Evolutionary conservation across 2,888 invertebrate species (phyloP), one percentile per base, ranked within the genome.

Genomic region (Sphaeridia pumilis): DNA sequence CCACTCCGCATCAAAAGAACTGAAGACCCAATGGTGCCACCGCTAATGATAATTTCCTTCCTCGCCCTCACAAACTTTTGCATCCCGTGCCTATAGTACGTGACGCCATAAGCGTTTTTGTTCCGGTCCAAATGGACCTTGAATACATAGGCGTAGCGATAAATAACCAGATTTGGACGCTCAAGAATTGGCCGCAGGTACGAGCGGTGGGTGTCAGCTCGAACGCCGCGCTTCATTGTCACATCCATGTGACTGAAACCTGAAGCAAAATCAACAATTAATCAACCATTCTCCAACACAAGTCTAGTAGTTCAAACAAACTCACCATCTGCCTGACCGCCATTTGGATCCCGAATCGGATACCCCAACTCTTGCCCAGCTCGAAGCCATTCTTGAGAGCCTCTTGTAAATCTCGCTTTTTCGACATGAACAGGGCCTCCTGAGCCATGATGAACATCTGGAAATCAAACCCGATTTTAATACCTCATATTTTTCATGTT

Each of bases 21-120:
- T 1, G 56, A 20, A 0, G 52, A 52, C 17, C 46, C 46, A 12
- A 56, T 36, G 1, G 56, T 42, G 25, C 56, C 56, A 2, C 41
- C 52, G 35, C 56, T 52, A 27, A 56, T 20, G 27, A 56, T 56
- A 1, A 56, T 35, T 49, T 56, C 56, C 21, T 56, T 56, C n/a
- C 43, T 22, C 4, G 56, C 56, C 28, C 49, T 44, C 20, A 28
- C 56, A 52, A 51, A 56, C 27, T 52, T 56, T 35, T 56, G 52
- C 1, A 46, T 38, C 0, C 56, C 56, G 36, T 56, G 56, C 4
- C 46, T 31, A 12, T 43, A 38, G 27, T 56, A 56, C 4, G 34
- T 46, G 3, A 56, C 49, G 2, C 56, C 56, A 22, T 41, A 46
- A 10, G 56, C 56, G 38, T 42, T 52, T 5, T 49, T 21, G 17